These are phyloP conservation scores for Drosophila paranaensis DNA, from an alignment of 2,888 invertebrate species.

Conservation along the genomic window DNA sequence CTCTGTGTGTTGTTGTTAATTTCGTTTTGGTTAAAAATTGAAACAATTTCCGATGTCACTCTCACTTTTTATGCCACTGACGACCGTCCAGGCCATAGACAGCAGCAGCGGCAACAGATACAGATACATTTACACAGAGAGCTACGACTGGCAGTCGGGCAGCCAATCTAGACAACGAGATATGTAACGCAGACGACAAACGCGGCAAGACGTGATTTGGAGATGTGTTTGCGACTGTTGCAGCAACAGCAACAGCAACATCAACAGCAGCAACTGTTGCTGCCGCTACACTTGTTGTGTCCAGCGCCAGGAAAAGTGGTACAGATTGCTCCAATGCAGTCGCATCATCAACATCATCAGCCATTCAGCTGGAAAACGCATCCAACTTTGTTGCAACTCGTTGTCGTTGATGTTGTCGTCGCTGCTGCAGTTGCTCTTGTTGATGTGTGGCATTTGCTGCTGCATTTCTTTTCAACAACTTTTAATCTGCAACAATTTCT, in stretches of 20 bases:
- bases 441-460: slow-evolving; percentile 64
- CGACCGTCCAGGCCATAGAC: slow-evolving; percentile 47
- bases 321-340: slow-evolving; percentile 66
- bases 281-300: slow-evolving; percentile 74
- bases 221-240: slow-evolving; percentile 69
- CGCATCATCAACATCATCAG: slow-evolving; percentile 41
- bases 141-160: slow-evolving; percentile 34
- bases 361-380: slow-evolving; percentile 50
- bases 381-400: slow-evolving; percentile 43
- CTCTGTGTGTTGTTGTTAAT: slow-evolving; percentile 32
- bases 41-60: slow-evolving; percentile 84
- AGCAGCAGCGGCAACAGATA: slow-evolving; percentile 21
- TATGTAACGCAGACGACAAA: slow-evolving; percentile 73
- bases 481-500: slow-evolving; percentile 48
- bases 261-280: slow-evolving; percentile 28
- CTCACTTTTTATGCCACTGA: slow-evolving; percentile 82
- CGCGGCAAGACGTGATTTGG: slow-evolving; percentile 72
- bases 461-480: slow-evolving; percentile 44
- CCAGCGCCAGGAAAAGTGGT: slow-evolving; percentile 73
- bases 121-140: slow-evolving; percentile 7
- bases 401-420: slow-evolving; percentile 20
- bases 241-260: neutral
- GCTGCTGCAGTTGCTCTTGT: slow-evolving; percentile 55
- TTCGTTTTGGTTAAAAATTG: slow-evolving; percentile 81
- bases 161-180: slow-evolving; percentile 78